phyloP scores from a whole-genome alignment of 2,888 invertebrate genomes.

The Spisula solida region DNA sequence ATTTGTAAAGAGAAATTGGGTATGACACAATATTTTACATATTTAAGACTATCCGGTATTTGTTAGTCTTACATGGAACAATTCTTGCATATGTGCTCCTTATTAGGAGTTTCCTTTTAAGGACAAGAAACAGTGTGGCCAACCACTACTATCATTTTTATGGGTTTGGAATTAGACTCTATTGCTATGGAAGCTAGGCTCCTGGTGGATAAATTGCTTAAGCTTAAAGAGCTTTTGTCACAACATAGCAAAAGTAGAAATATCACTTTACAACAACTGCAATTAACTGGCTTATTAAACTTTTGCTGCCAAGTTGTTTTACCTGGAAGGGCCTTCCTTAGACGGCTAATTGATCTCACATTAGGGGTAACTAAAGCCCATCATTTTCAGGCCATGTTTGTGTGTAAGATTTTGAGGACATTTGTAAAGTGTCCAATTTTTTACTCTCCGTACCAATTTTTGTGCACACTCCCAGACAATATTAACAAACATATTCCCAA shows the following conservation, averaged over 20 bases:
- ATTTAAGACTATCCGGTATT: neutral
- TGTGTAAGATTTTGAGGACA: too few species aligned
- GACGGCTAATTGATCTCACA: constrained; percentile 57
- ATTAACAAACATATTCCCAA: too few species aligned
- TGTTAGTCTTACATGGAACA: neutral
- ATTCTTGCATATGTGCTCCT: neutral
- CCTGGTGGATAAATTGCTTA: constrained; percentile 42
- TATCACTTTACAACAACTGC: constrained; percentile 36
- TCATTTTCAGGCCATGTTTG: too few species aligned
- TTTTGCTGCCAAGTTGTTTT: constrained; percentile 54
- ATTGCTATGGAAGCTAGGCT: too few species aligned
- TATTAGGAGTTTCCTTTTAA: neutral
- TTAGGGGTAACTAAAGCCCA: constrained; percentile 46
- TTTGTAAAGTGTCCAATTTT: too few species aligned
- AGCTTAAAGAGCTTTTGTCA: neutral
- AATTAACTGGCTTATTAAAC: constrained; percentile 57
- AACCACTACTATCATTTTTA: constrained; percentile 22
- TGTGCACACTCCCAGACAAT: too few species aligned
- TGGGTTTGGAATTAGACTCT: constrained; percentile 49
- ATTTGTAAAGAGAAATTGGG: neutral
- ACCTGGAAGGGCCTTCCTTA: constrained; percentile 53
- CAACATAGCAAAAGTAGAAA: constrained; percentile 15
- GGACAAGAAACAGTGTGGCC: constrained; percentile 27
- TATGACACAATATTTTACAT: neutral
- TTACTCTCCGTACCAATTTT: too few species aligned